These are phyloP conservation scores for Hylaeus anthracinus DNA, from an alignment of 1,140 invertebrate genomes.

Conservation along the genomic window DNA sequence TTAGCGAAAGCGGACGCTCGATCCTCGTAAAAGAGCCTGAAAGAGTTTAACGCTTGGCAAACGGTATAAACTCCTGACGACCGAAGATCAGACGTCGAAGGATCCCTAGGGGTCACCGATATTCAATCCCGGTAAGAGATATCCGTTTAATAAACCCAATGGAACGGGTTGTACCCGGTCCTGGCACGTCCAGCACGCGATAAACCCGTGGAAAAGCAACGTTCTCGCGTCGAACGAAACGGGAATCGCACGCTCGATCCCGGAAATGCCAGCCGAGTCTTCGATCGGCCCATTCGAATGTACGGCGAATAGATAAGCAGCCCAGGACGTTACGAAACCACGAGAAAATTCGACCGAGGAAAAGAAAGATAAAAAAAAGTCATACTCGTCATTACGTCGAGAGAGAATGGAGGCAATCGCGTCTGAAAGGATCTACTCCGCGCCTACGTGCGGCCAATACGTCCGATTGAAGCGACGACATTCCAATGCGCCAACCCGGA, in stretches of 20 bases:
- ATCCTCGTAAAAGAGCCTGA: too few relatives aligned
- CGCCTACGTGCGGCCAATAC: constrained; percentile 40
- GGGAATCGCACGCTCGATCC: neutral
- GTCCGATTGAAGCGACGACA: constrained; percentile 55
- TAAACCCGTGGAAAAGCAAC: neutral
- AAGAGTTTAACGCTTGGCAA: neutral
- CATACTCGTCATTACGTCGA: constrained; percentile 40
- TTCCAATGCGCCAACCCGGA: constrained; percentile 59
- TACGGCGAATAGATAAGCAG: neutral
- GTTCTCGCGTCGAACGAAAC: neutral
- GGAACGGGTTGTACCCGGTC: neutral
- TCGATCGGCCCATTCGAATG: neutral
- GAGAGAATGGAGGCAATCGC: constrained; percentile 34
- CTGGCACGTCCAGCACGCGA: neutral
- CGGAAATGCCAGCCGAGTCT: constrained; percentile 5
- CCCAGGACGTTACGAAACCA: neutral
- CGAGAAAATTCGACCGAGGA: constrained; percentile 13
- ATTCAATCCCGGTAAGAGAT: neutral
- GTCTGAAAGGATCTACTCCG: constrained; percentile 52
- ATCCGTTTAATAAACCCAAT: constrained; percentile 1
- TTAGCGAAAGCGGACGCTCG: neutral
- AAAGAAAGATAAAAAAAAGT: neutral
- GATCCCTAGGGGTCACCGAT: neutral
- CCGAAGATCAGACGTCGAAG: neutral
- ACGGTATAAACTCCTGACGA: neutral